Evolutionary conservation across 53 echinoderm and acorn worm species (phyloP), one percentile per base, ranked within the genome.

Genomic region (Glandiceps talaboti): DNA sequence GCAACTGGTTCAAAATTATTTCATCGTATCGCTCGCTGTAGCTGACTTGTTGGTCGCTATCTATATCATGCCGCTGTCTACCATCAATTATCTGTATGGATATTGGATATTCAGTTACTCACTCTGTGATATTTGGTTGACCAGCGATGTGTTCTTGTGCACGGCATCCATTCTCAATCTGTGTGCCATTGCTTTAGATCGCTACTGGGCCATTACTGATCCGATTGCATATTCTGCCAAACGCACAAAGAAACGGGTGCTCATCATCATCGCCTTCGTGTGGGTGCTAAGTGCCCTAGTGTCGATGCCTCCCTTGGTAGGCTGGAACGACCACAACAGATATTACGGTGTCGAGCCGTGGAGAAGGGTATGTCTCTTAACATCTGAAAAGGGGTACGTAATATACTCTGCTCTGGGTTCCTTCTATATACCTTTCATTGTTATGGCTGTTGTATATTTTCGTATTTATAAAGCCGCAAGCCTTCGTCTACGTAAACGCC

Each of bases 121-220:
- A 32, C 93, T 99, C 74, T 99, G 99, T 79, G 79, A 88, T 30
- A 89, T 99, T 14, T 91, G 91, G 74, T 86, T 87, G 26, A 93
- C 94, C 0, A 74, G 93, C 26, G 99, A 99, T 73, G 93, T 99
- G 80, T 93, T 99, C 93, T 93, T 99, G 91, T 99, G 93, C 26
- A 99, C 99, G 10, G 99, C 99, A 14, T 94, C 93, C 77, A 99
- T 99, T 33, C 79, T 99, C 82, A 99, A 99, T 78, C 85, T 99
- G 32, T 99, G 93, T 80, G 99, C 91, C 6, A 99, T 99, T 31
- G 91, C 93, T 1, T 80, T 99, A n/a, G 99, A 99, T 86, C 82
- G 99, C 26, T 99, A 91, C 76, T 99, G 99, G 99, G 99, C 99
- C 30, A 91, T 99, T 32, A 99, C 91, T 74, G 86, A 88, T 73